Conservation (phyloP, 2,888 invertebrate species). For the Tineola bisselliella region DNA sequence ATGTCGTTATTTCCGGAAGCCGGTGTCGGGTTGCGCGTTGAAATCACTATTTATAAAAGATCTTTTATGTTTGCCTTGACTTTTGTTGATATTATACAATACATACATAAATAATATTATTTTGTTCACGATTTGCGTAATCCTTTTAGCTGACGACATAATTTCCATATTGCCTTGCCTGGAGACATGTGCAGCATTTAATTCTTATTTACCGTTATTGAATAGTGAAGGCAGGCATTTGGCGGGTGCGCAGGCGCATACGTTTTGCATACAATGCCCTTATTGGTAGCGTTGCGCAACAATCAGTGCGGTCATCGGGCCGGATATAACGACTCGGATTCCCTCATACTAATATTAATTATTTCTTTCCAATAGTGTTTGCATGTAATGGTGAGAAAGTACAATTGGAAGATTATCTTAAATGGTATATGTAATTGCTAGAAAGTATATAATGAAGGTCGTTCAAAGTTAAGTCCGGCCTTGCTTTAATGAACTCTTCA, state of each 20-base stretch:
- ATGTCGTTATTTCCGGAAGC: conserved; percentile 36
- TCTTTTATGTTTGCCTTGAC: conserved; percentile 6
- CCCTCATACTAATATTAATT: not conserved
- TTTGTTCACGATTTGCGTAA: not conserved
- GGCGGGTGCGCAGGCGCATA: conserved; percentile 32
- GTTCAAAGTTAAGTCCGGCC: not conserved
- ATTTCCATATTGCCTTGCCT: conserved; percentile 1
- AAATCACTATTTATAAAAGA: conserved; percentile 11
- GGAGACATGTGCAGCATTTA: conserved; percentile 4
- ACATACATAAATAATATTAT: not conserved
- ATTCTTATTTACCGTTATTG: conserved; percentile 23
- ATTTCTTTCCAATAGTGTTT: not conserved
- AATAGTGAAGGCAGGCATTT: conserved; percentile 36
- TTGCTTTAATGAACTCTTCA: not conserved
- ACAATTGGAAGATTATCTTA: not conserved
- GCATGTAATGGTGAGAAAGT: not conserved
- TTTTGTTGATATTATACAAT: not conserved
- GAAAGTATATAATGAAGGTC: conserved; percentile 8
- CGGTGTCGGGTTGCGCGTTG: conserved; percentile 15
- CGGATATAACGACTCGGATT: not conserved
- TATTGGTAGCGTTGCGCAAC: conserved; percentile 50
- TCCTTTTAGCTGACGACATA: not conserved
- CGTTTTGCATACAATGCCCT: conserved; percentile 65
- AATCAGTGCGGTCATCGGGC: conserved; percentile 17
- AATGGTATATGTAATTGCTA: not conserved